Conservation (phyloP, 2,888 invertebrate genomes). For the Leptopilina drosophilae region DNA sequence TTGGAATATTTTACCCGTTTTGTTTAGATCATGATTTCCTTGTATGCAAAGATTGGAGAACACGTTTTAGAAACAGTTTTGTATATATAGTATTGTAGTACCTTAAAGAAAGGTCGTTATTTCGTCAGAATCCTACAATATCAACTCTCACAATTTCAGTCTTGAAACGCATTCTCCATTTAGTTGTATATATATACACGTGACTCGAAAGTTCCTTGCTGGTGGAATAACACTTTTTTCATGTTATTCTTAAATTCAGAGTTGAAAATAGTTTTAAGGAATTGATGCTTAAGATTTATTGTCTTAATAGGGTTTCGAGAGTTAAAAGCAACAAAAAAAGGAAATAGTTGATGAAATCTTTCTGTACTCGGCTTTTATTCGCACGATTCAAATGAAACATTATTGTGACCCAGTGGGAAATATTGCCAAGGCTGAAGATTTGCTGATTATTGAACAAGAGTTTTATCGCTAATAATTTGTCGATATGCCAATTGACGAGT, state of each 20-base stretch:
- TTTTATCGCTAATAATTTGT: too few species aligned
- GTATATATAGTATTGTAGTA: constrained; percentile 16
- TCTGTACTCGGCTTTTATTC: background rate
- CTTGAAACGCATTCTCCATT: constrained; percentile 23
- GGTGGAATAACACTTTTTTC: background rate
- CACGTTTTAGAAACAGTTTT: constrained; percentile 21
- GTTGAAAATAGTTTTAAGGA: background rate
- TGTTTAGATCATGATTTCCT: constrained; percentile 22
- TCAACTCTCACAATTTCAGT: constrained; percentile 13
- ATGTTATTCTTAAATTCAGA: background rate
- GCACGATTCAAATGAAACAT: too few species aligned
- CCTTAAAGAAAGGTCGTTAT: constrained; percentile 39
- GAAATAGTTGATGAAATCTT: constrained; percentile 5
- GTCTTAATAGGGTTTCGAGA: background rate
- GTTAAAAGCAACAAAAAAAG: background rate
- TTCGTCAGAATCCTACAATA: constrained; percentile 41
- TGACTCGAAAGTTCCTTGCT: constrained; percentile 8
- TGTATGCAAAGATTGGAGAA: constrained; percentile 17
- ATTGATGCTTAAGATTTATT: constrained; percentile 1
- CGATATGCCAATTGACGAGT: too few species aligned
- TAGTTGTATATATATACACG: background rate
- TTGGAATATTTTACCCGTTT: constrained; percentile 1
- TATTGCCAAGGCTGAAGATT: too few species aligned
- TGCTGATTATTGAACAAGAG: too few species aligned
- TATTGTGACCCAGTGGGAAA: too few species aligned